Conservation (phyloP, 1,140 invertebrate species). For the Acromyrmex echinatior region DNA sequence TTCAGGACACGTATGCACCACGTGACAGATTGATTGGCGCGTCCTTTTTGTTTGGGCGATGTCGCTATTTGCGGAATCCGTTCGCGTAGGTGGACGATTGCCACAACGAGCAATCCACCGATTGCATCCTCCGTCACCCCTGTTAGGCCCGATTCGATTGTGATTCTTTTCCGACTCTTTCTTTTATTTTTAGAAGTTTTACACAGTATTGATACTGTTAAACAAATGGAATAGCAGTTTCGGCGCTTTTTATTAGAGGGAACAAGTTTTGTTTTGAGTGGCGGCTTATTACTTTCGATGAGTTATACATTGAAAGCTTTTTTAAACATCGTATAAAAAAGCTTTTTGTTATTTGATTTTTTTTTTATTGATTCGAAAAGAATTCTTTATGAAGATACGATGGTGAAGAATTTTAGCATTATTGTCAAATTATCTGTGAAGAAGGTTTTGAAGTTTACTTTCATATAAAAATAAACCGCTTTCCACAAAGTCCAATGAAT, state of each 20-base stretch:
- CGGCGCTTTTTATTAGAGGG: background rate
- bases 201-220: slow-evolving; percentile 18
- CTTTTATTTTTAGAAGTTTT: background rate
- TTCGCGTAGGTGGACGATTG: slow-evolving; percentile 72
- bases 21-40: slow-evolving; percentile 73
- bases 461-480: slow-evolving; percentile 23
- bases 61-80: slow-evolving; percentile 77
- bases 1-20: slow-evolving; percentile 73
- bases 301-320: slow-evolving; percentile 7
- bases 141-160: slow-evolving; percentile 23
- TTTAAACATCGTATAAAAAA: slow-evolving; percentile 1
- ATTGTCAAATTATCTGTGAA: background rate
- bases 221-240: slow-evolving; percentile 25
- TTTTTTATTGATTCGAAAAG: background rate
- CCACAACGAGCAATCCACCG: slow-evolving; percentile 18
- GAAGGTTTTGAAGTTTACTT: too few relatives aligned
- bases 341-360: background rate
- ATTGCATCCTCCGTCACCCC: slow-evolving; percentile 1
- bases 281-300: background rate
- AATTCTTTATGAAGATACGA: background rate
- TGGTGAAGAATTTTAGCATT: background rate
- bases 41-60: slow-evolving; percentile 71
- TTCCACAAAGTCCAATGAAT: slow-evolving; percentile 39
- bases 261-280: slow-evolving; percentile 8
- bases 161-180: background rate